Base-by-base conservation (phyloP, 2,113 vertebrate species). In the Esox niger region DNA sequence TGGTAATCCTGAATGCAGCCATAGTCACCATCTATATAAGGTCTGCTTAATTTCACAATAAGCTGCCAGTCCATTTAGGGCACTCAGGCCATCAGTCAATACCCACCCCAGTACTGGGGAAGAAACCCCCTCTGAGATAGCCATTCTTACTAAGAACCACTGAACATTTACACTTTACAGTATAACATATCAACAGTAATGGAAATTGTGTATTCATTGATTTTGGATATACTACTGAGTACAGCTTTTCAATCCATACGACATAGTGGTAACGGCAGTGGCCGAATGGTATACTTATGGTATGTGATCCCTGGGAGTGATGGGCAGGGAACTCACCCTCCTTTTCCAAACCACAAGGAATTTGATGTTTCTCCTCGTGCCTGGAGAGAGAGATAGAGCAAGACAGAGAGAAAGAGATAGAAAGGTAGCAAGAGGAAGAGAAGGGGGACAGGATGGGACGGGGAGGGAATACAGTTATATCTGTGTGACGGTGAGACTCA, bases 281-380 rank as follows among this genome's bases (percentile, higher is more conserved):
- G 21, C 21, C 9, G 5, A 54, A n/a, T 54, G 49, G 20, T 54
- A n/a, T n/a, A 21, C 8, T n/a, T 54, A 54, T 15, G n/a, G n/a
- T 25, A 54, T 54, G 49, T 43, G 38, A 25, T 21, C 21, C 23
- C 23, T 25, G 10, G 27, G 26, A 29, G 27, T 17, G 4, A 59
- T 27, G 56, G 35, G 66, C 15, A 27, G 35, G 66, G 32, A 1
- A 94, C 95, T 94, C 79, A 97, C 96, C 96, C 95, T 89, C 94
- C 96, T 91, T 98, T 98, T 83, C 90, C 89, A 86, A 98, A 98
- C 96, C 95, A 98, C 2, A 98, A 83, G 0, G 96, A 98, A 70
- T 88, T 95, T 52, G 95, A 93, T 2, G 93, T 93, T 84, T 97
- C 96, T 78, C 96, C 96, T 1, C 95, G 93, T 38, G 94, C 96